phyloP scores from a whole-genome alignment of 2,888 invertebrate genomes.

The Oxystoma pomonae region DNA sequence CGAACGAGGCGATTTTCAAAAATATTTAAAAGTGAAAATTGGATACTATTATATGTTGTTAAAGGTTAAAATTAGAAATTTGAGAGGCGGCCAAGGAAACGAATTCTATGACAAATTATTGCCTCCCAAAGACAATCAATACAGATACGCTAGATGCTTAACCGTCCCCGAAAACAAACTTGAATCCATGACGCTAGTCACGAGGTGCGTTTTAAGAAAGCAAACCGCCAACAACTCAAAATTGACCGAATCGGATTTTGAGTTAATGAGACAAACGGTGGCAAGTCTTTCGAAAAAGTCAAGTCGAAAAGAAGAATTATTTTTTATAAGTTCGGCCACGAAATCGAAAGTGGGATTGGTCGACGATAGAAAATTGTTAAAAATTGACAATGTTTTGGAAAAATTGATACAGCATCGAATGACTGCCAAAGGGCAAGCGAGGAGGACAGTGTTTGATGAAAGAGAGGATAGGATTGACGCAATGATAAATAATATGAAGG shows the following conservation, averaged over 20 bases:
- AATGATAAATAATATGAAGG: constrained; percentile 16
- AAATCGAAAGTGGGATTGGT: constrained; percentile 24
- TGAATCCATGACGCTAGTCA: constrained; percentile 28
- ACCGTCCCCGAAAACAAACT: constrained; percentile 26
- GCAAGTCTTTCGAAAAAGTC: constrained; percentile 17
- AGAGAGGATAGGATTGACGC: constrained; percentile 15
- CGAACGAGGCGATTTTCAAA: constrained; percentile 20
- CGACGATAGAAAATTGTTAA: constrained; percentile 26
- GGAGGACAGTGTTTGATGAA: constrained; percentile 11
- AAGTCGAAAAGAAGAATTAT: constrained; percentile 27
- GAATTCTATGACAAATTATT: constrained; percentile 1
- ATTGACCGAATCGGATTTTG: constrained; percentile 27
- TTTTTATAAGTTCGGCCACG: constrained; percentile 26
- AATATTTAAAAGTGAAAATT: constrained; percentile 28
- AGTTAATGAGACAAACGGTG: constrained; percentile 28
- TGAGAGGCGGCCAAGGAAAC: constrained; percentile 24
- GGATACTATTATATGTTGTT: constrained; percentile 25
- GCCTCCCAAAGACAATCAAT: background rate
- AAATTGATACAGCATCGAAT: constrained; percentile 10
- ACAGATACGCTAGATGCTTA: constrained; percentile 29
- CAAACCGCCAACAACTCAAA: constrained; percentile 3
- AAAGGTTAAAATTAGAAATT: constrained; percentile 19
- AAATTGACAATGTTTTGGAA: constrained; percentile 26
- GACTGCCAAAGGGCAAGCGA: background rate
- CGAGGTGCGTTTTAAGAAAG: constrained; percentile 29